Conservation (phyloP, 23 tunicate genomes). For the Botrylloides violaceus region DNA sequence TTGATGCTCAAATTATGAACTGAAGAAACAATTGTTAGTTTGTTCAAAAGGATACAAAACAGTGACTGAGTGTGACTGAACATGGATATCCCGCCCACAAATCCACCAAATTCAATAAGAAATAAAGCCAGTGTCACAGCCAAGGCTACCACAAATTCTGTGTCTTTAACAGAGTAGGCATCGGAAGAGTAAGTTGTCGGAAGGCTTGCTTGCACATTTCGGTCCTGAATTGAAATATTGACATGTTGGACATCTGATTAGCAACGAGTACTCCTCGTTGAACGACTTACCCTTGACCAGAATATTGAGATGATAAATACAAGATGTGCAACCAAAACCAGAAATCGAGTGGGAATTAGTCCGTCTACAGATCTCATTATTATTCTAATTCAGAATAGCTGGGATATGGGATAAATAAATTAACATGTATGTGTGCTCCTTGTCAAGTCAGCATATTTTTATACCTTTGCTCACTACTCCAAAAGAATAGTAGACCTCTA, state of each 20-base stretch:
- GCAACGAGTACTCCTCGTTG: not conserved
- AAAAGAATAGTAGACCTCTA: too few relatives aligned
- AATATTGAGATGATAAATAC: slow-evolving; percentile 64
- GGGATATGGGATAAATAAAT: too few relatives aligned
- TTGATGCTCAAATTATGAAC: not conserved
- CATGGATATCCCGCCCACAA: slow-evolving; percentile 75
- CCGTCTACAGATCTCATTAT: slow-evolving; percentile 53
- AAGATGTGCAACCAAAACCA: slow-evolving; percentile 60
- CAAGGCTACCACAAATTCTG: slow-evolving; percentile 38
- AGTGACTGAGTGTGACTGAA: slow-evolving; percentile 69
- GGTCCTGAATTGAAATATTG: slow-evolving; percentile 35
- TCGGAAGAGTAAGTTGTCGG: slow-evolving; percentile 28
- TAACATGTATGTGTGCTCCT: too few relatives aligned
- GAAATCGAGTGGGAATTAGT: slow-evolving; percentile 59
- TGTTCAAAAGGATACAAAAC: slow-evolving; percentile 60
- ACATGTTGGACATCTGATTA: not conserved
- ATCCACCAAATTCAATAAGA: slow-evolving; percentile 59
- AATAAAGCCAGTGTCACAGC: slow-evolving; percentile 54
- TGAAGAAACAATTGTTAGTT: too few relatives aligned
- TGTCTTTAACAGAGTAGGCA: slow-evolving; percentile 19
- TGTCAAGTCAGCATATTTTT: too few relatives aligned
- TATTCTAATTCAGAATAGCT: too few relatives aligned
- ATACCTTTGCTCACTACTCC: too few relatives aligned
- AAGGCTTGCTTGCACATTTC: slow-evolving; percentile 39
- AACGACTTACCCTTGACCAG: slow-evolving; percentile 68